Percentiles rank a stretch among this genome's conserved stretches.
phyloP scores from a whole-genome alignment of 2,113 vertebrate species.

The Glareola pratincola region DNA sequence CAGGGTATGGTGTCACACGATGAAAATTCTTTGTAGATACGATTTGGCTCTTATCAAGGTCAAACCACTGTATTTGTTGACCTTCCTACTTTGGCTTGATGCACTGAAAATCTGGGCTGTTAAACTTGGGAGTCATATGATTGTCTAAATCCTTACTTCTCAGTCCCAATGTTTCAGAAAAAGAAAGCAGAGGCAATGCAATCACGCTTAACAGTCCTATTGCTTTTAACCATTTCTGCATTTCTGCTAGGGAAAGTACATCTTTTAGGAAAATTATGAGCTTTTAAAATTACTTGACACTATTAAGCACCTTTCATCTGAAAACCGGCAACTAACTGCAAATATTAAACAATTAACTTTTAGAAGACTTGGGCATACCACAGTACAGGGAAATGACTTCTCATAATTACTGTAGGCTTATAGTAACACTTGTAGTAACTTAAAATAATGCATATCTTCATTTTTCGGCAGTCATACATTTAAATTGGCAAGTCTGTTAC shows the following conservation, averaged over 20 bases:
- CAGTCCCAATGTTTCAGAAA: not conserved
- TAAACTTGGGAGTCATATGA: constrained; percentile 53
- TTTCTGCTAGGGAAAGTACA: not conserved
- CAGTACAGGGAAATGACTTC: not conserved
- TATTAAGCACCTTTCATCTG: not conserved
- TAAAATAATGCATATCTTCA: not conserved
- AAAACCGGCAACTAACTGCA: not conserved
- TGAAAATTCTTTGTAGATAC: not conserved
- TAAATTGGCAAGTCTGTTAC: not conserved
- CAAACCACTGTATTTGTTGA: constrained; percentile 28
- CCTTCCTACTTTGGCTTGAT: not conserved
- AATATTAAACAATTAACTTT: not conserved
- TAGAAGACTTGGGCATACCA: not conserved
- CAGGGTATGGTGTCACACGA: not conserved
- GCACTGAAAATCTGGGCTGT: constrained; percentile 44
- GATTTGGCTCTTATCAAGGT: not conserved
- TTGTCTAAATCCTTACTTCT: constrained; percentile 50
- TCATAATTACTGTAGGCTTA: not conserved
- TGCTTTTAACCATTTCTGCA: constrained; percentile 35
- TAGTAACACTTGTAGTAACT: not conserved
- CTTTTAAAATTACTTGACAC: not conserved
- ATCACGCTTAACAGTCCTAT: not conserved
- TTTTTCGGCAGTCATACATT: not conserved
- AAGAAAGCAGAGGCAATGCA: constrained; percentile 24
- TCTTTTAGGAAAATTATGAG: not conserved